These are phyloP conservation scores for Drosophila macrospina DNA, from an alignment of 2,888 invertebrate genomes.

Conservation along the genomic window DNA sequence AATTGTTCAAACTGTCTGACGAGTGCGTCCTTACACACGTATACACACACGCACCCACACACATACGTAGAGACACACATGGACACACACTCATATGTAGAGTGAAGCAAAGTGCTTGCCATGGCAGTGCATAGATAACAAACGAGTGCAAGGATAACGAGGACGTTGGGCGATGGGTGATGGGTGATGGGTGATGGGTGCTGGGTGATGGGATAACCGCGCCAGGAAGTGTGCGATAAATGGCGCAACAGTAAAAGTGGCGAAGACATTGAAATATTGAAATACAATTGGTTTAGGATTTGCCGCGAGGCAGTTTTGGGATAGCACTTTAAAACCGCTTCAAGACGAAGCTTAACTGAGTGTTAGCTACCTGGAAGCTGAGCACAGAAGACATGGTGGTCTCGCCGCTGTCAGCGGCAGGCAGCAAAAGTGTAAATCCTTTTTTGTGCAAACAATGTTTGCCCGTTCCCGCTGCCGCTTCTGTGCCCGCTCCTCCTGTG, in stretches of 20 bases:
- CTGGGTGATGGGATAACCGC: slow-evolving; percentile 8
- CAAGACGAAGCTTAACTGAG: slow-evolving; percentile 13
- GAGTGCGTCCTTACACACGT: slow-evolving; percentile 21
- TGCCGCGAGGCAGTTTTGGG: slow-evolving; percentile 10
- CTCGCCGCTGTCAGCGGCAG: slow-evolving; percentile 59
- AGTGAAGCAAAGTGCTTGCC: slow-evolving; percentile 65
- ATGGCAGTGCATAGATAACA: slow-evolving; percentile 67
- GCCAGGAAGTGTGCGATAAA: slow-evolving; percentile 53
- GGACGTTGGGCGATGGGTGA: slow-evolving; percentile 16
- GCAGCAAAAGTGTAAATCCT: slow-evolving; percentile 66
- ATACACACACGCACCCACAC: slow-evolving; percentile 15
- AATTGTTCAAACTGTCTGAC: slow-evolving; percentile 70
- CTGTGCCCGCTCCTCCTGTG: not conserved
- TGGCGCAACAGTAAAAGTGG: slow-evolving; percentile 65
- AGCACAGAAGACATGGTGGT: slow-evolving; percentile 59
- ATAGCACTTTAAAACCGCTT: slow-evolving; percentile 41
- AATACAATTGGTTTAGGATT: slow-evolving; percentile 74
- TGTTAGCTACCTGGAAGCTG: not conserved
- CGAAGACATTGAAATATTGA: slow-evolving; percentile 80
- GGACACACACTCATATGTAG: slow-evolving; percentile 17
- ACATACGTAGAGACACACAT: slow-evolving; percentile 14
- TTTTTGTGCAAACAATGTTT: slow-evolving; percentile 48
- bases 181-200: slow-evolving; percentile 14
- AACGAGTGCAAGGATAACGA: slow-evolving; percentile 77
- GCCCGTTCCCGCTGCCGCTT: slow-evolving; percentile 30